Evolutionary conservation across 2,888 invertebrate species (phyloP).

Genomic region (Ceratothoa steindachneri): DNA sequence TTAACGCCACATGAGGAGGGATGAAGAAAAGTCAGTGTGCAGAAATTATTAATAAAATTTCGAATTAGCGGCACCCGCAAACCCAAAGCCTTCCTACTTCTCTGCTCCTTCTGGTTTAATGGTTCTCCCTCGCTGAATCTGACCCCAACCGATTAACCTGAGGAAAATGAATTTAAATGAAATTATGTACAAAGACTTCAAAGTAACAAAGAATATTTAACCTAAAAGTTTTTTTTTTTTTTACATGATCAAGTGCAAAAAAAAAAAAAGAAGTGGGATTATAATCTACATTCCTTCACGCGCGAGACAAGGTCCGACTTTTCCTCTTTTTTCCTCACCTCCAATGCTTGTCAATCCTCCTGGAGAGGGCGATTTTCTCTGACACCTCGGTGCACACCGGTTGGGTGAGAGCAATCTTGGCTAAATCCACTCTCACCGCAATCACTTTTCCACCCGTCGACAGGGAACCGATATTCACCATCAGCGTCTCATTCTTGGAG

Average conservation of each 20-base stretch:
- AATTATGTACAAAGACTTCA: too few relatives aligned
- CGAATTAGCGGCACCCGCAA: too few relatives aligned
- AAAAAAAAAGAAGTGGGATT: too few relatives aligned
- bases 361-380: slow-evolving; percentile 97
- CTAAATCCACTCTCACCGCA: slow-evolving; percentile 92
- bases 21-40: too few relatives aligned
- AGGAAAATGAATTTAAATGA: too few relatives aligned
- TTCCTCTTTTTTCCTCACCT: slow-evolving; percentile 67
- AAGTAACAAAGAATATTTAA: background rate
- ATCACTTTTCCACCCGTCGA: slow-evolving; percentile 95
- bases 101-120: slow-evolving; percentile 66
- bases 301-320: too few relatives aligned
- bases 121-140: slow-evolving; percentile 94
- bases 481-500: slow-evolving; percentile 80
- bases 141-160: slow-evolving; percentile 98
- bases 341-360: slow-evolving; percentile 99
- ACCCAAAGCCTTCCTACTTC: background rate
- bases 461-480: slow-evolving; percentile 97
- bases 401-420: slow-evolving; percentile 92
- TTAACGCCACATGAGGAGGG: too few relatives aligned
- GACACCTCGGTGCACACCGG: slow-evolving; percentile 98
- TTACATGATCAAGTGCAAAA: too few relatives aligned
- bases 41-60: too few relatives aligned
- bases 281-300: too few relatives aligned
- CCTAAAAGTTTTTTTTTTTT: too few relatives aligned